Evolutionary conservation across 2,113 vertebrate species (phyloP).

Genomic region (Gila orcuttii): DNA sequence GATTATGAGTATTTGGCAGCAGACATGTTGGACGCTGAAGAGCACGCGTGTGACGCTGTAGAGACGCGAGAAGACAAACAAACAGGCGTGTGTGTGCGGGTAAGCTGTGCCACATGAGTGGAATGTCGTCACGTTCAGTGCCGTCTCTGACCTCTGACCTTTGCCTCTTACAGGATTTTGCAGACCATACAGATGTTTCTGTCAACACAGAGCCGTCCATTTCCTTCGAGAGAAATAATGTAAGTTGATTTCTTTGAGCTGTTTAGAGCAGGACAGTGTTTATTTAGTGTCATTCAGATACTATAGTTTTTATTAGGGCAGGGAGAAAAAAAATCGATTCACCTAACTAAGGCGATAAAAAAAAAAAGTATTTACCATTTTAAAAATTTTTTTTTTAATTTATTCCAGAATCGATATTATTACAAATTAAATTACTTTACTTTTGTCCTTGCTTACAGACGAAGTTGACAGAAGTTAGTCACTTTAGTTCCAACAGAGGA

Average conservation of each 20-base stretch:
- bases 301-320: no score
- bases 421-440: no score
- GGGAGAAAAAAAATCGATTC: no score
- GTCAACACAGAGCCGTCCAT: conserved; percentile 84
- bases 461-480: no score
- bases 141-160: not conserved
- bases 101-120: conserved; percentile 19
- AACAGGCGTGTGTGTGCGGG: conserved; percentile 63
- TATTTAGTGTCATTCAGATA: no score
- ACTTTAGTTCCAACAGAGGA: no score
- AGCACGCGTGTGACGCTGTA: not conserved
- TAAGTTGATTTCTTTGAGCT: conserved; percentile 65
- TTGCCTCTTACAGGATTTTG: conserved; percentile 70
- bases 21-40: not conserved
- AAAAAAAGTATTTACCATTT: no score
- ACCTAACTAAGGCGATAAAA: no score
- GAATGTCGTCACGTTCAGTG: not conserved
- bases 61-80: not conserved
- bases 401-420: no score
- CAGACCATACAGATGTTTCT: conserved; percentile 68
- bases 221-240: conserved; percentile 81
- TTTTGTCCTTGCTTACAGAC: no score
- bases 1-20: not conserved
- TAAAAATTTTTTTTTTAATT: no score
- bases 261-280: no score